Percentiles rank a stretch among this genome's conserved stretches.
Conservation (phyloP, 2,888 invertebrate genomes). For the Stenotaenia linearis region DNA sequence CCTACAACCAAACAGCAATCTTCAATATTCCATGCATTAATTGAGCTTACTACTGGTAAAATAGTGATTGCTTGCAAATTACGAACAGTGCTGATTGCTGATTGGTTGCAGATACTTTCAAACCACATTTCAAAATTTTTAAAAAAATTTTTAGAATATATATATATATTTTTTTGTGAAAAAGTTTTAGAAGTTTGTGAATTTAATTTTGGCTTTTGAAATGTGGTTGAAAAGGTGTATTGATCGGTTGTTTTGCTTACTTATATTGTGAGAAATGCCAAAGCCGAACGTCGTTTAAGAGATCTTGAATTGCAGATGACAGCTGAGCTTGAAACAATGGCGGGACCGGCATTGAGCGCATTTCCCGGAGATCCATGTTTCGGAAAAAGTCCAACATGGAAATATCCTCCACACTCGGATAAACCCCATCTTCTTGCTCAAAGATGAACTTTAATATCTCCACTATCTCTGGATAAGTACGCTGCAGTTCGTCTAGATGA, state of each 20-base stretch:
- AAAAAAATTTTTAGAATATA: not conserved
- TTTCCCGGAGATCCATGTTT: constrained; percentile 79
- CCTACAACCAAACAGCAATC: constrained; percentile 5
- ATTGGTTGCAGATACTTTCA: not conserved
- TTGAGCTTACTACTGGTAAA: too few species aligned
- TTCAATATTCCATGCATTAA: not conserved
- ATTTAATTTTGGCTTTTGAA: too few species aligned
- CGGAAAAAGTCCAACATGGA: constrained; percentile 76
- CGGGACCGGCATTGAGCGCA: constrained; percentile 66
- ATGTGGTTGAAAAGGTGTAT: not conserved
- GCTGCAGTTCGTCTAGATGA: constrained; percentile 64
- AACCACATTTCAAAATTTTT: not conserved
- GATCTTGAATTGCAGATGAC: not conserved
- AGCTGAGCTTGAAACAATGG: constrained; percentile 17
- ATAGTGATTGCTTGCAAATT: too few species aligned
- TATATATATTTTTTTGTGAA: too few species aligned
- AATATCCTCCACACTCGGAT: constrained; percentile 67
- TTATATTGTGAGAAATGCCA: not conserved
- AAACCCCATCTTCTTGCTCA: constrained; percentile 59
- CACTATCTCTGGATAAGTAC: constrained; percentile 58
- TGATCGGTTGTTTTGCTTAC: not conserved
- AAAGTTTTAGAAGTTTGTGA: too few species aligned
- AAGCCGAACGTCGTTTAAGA: constrained; percentile 6
- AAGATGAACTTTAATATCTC: constrained; percentile 56
- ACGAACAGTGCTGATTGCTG: not conserved